Evolutionary conservation across 2,113 vertebrate genomes (phyloP).

Genomic region (Vulpes ferrilata): DNA sequence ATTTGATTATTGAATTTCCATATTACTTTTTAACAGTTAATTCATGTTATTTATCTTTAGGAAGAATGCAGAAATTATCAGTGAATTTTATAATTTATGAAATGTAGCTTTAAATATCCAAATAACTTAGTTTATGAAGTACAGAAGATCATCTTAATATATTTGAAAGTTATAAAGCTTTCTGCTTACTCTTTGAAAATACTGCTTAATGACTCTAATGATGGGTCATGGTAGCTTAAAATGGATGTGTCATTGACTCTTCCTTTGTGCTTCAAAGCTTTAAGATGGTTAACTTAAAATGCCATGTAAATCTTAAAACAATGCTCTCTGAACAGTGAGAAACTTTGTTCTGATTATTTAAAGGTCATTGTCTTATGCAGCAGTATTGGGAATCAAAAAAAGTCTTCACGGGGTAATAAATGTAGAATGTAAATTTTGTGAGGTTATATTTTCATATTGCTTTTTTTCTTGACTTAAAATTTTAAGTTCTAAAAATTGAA

Average conservation of each 20-base stretch:
- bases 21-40: conserved; percentile 51
- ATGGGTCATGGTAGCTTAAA: conserved; percentile 76
- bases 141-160: conserved; percentile 44
- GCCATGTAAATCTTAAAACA: conserved; percentile 41
- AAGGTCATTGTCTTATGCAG: conserved; percentile 28
- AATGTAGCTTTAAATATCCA: conserved; percentile 72
- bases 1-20: conserved; percentile 44
- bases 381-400: background rate
- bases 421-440: background rate
- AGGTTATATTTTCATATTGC: background rate
- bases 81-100: conserved; percentile 70
- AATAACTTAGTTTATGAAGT: conserved; percentile 70
- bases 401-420: background rate
- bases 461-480: conserved; percentile 36
- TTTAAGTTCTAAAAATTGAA: conserved; percentile 48
- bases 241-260: conserved; percentile 82
- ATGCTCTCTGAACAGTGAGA: background rate
- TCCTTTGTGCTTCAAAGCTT: conserved; percentile 83
- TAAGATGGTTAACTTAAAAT: conserved; percentile 78
- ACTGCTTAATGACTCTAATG: conserved; percentile 82
- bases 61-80: background rate
- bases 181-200: conserved; percentile 80
- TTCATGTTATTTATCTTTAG: conserved; percentile 37
- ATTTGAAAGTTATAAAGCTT: conserved; percentile 81
- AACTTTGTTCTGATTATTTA: conserved; percentile 42